phyloP scores from a whole-genome alignment of 2,888 invertebrate genomes.

The Cerastoderma edule region DNA sequence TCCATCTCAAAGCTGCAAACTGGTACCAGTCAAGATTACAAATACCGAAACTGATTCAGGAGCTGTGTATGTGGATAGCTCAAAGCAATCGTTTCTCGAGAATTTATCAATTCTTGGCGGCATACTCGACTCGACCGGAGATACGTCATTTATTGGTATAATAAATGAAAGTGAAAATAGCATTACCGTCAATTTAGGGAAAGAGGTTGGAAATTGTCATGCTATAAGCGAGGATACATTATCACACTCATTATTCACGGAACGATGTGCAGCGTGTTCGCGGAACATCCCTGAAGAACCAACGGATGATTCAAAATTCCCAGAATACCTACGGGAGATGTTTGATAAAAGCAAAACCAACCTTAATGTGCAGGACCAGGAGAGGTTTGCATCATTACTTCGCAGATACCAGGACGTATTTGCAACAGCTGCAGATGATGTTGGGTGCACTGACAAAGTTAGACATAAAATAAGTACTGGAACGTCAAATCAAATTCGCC shows the following conservation, averaged over 20 bases:
- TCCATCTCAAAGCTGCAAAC: slow-evolving; percentile 3
- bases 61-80: slow-evolving; percentile 11
- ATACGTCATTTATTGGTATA: background rate
- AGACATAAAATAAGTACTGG: background rate
- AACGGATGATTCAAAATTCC: background rate
- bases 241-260: too few relatives aligned
- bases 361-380: slow-evolving; percentile 37
- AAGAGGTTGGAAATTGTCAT: slow-evolving; percentile 24
- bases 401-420: background rate
- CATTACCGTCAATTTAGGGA: too few relatives aligned
- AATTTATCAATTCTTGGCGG: slow-evolving; percentile 12
- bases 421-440: background rate
- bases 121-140: slow-evolving; percentile 13
- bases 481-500: background rate
- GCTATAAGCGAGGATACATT: slow-evolving; percentile 1
- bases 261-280: slow-evolving; percentile 5
- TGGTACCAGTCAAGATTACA: slow-evolving; percentile 26
- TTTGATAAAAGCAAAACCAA: slow-evolving; percentile 29
- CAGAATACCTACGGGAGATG: slow-evolving; percentile 35
- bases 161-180: slow-evolving; percentile 23
- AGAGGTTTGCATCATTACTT: too few relatives aligned
- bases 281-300: background rate
- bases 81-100: background rate
- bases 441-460: background rate
- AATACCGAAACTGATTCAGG: too few relatives aligned